A percentile compares a stretch with the other conserved stretches of the same genome.
Evolutionary conservation across 2,888 invertebrate genomes (phyloP).

Genomic region (Himalopsyche kuldschensis): DNA sequence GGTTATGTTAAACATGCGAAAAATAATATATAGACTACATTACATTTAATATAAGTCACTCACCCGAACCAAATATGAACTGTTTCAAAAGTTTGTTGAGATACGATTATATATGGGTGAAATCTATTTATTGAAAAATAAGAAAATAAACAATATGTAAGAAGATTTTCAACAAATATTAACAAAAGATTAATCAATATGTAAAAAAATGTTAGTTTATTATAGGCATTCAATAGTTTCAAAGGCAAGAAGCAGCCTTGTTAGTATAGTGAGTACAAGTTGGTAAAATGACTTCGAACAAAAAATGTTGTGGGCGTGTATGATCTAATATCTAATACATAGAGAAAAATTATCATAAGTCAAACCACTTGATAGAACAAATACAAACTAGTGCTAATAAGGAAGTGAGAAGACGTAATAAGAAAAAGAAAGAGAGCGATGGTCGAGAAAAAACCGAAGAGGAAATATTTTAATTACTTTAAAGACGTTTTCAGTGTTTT

Average conservation of each 20-base stretch:
- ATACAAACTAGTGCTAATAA: neutral
- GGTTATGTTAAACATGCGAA: too few species aligned
- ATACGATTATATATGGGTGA: too few species aligned
- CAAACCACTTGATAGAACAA: conserved; percentile 1
- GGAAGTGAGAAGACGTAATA: neutral
- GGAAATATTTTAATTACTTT: conserved; percentile 20
- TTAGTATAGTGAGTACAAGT: neutral
- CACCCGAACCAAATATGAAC: too few species aligned
- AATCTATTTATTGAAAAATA: too few species aligned
- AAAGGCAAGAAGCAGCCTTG: neutral
- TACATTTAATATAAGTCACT: too few species aligned
- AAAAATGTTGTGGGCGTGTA: neutral
- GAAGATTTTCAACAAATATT: too few species aligned
- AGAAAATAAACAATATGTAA: too few species aligned
- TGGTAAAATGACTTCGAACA: neutral
- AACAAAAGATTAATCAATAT: too few species aligned
- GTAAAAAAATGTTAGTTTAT: too few species aligned
- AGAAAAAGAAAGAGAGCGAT: neutral
- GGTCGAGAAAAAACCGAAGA: neutral
- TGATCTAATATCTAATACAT: neutral
- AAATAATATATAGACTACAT: too few species aligned
- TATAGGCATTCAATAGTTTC: neutral
- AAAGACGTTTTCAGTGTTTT: conserved; percentile 11
- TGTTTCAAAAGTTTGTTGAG: too few species aligned
- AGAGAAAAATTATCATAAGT: neutral